phyloP scores from a whole-genome alignment of 23 tunicate genomes.

The Botrylloides violaceus region DNA sequence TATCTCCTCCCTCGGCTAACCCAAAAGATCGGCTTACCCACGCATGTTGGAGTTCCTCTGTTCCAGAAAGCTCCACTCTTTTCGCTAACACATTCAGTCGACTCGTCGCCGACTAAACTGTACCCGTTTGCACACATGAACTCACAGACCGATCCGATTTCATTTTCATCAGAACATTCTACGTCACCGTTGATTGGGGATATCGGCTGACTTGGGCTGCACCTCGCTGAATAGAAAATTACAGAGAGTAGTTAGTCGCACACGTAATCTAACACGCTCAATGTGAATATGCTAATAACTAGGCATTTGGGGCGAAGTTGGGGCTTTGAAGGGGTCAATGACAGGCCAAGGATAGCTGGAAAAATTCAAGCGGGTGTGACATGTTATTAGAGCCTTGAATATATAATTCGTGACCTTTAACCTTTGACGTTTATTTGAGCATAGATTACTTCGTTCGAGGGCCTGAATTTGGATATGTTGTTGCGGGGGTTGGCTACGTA shows the following conservation, averaged over 20 bases:
- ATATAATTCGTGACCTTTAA: too few species aligned
- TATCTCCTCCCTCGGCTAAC: too few species aligned
- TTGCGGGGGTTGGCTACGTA: too few species aligned
- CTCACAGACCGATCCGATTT: conserved; percentile 37
- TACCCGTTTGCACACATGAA: conserved; percentile 33
- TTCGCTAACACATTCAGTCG: conserved; percentile 17
- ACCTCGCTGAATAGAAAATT: background rate
- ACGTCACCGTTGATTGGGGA: conserved; percentile 22
- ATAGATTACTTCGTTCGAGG: too few species aligned
- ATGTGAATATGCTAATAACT: too few species aligned
- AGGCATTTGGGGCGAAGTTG: too few species aligned
- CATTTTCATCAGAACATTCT: conserved; percentile 32
- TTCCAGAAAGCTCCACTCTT: conserved; percentile 18
- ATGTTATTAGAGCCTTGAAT: too few species aligned
- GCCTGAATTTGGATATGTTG: too few species aligned
- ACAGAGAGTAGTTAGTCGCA: background rate
- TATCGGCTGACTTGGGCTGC: background rate
- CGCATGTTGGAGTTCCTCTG: conserved; percentile 53
- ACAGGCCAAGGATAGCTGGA: too few species aligned
- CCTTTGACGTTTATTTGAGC: too few species aligned
- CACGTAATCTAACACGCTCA: background rate
- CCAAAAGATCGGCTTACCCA: conserved; percentile 30
- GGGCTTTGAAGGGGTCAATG: too few species aligned
- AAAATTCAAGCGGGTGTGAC: too few species aligned
- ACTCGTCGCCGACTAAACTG: conserved; percentile 17